Conservation (phyloP, 2,113 vertebrate species). For the Brachyhypopomus gauderio region DNA sequence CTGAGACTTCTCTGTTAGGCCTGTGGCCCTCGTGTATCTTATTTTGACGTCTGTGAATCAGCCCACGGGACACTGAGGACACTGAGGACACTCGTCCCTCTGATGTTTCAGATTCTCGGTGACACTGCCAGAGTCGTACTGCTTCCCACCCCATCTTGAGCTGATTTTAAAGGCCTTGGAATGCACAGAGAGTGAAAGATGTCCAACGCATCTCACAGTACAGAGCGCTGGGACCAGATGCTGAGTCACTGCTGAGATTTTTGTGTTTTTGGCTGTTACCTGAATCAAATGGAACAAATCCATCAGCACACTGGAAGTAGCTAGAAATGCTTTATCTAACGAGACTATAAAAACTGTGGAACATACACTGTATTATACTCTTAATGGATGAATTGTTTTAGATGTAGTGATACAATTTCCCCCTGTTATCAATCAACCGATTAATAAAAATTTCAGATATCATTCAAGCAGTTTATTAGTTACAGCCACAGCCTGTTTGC, state of each 20-base stretch:
- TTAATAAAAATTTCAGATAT: not conserved
- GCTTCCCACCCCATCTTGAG: conserved; percentile 17
- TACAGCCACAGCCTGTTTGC: not conserved
- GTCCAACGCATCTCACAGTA: not conserved
- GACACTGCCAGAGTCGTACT: not conserved
- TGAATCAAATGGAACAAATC: not conserved
- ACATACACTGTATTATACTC: too few species aligned
- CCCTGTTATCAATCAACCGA: not conserved
- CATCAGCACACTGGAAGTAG: not conserved
- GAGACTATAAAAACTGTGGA: not conserved
- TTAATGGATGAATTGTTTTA: too few species aligned
- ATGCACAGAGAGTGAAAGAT: not conserved
- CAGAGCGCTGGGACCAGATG: not conserved
- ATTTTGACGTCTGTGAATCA: conserved; percentile 43
- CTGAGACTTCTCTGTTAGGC: not conserved
- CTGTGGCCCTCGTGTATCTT: not conserved
- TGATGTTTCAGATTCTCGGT: conserved; percentile 19
- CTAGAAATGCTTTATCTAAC: not conserved
- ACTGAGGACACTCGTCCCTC: conserved; percentile 56
- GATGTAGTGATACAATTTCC: too few species aligned
- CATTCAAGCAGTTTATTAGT: not conserved
- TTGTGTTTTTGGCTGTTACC: not conserved
- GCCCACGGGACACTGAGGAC: conserved; percentile 48
- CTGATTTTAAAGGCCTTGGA: conserved; percentile 27
- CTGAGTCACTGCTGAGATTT: not conserved